phyloP scores from a whole-genome alignment of 1,140 invertebrate genomes.

The Tenebrio molitor region DNA sequence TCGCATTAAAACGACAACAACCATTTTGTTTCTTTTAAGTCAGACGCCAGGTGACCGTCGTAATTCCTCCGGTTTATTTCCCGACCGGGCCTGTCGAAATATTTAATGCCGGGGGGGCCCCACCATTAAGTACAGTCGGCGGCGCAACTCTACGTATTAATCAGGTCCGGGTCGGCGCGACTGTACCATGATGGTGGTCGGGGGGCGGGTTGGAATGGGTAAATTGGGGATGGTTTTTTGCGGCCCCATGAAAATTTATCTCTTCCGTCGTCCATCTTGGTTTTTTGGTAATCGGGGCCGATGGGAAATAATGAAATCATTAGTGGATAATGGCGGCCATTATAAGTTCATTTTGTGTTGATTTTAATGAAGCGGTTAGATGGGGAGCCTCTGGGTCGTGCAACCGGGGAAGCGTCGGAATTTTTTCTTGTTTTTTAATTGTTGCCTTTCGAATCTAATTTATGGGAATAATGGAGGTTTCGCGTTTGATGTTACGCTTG shows the following conservation, averaged over 20 bases:
- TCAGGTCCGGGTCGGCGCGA: background rate
- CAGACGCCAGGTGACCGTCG: slow-evolving; percentile 25
- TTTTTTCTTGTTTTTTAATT: slow-evolving; percentile 27
- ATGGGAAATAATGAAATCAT: slow-evolving; percentile 23
- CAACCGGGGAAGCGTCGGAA: background rate
- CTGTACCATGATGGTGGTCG: slow-evolving; percentile 16
- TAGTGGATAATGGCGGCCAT: slow-evolving; percentile 6
- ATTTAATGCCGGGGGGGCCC: slow-evolving; percentile 19
- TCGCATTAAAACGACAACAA: slow-evolving; percentile 30
- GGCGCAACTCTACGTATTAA: background rate
- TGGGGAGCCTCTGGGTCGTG: slow-evolving; percentile 1
- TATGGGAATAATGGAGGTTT: slow-evolving; percentile 15
- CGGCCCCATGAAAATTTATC: slow-evolving; percentile 9
- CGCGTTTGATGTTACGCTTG: slow-evolving; percentile 15
- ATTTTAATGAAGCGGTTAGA: slow-evolving; percentile 38
- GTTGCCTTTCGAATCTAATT: slow-evolving; percentile 20
- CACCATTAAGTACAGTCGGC: slow-evolving; percentile 21
- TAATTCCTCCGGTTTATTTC: slow-evolving; percentile 12
- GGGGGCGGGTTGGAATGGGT: slow-evolving; percentile 15
- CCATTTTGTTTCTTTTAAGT: slow-evolving; percentile 13
- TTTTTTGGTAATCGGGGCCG: background rate
- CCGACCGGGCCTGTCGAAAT: slow-evolving; percentile 12
- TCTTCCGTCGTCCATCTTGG: slow-evolving; percentile 20
- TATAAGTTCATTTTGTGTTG: slow-evolving; percentile 9
- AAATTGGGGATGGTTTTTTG: slow-evolving; percentile 28